phyloP scores from a whole-genome alignment of 2,797 vertebrate genomes.

The Melanotaenia pygmaea region DNA sequence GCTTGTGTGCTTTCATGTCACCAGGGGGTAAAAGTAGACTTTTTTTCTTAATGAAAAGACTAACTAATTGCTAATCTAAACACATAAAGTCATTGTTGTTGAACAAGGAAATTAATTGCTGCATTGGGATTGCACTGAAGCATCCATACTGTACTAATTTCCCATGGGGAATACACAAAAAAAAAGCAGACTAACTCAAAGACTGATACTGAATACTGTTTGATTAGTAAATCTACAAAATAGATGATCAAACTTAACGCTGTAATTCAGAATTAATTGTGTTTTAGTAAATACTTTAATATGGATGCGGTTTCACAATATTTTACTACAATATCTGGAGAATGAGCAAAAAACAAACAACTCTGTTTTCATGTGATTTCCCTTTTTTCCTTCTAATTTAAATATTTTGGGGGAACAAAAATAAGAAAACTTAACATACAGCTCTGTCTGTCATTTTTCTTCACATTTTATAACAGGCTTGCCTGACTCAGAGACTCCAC shows the following conservation, averaged over 20 bases:
- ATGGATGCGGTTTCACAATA: background rate
- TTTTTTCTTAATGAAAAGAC: constrained; percentile 11
- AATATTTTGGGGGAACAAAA: constrained; percentile 10
- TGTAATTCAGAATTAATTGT: background rate
- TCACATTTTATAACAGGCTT: constrained; percentile 7
- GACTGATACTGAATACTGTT: background rate
- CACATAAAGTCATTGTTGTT: constrained; percentile 26
- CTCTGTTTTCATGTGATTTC: constrained; percentile 2
- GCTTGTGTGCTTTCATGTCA: constrained; percentile 2
- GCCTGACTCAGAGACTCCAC: constrained; percentile 14
- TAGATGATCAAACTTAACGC: background rate
- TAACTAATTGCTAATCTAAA: constrained; percentile 23
- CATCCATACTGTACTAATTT: constrained; percentile 19
- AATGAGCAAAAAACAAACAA: background rate
- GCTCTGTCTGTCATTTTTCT: constrained; percentile 13
- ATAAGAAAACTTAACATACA: constrained; percentile 8
- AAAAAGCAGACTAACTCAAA: background rate
- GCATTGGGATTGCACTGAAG: background rate
- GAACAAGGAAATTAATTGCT: constrained; percentile 32
- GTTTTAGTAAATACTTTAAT: background rate
- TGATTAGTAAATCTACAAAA: constrained; percentile 13
- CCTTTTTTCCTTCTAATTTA: background rate
- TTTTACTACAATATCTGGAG: background rate
- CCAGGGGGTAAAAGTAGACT: background rate
- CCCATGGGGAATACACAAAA: constrained; percentile 13